Evolutionary conservation across 2,888 invertebrate genomes (phyloP).

Genomic region (Pyrochroa serraticornis): DNA sequence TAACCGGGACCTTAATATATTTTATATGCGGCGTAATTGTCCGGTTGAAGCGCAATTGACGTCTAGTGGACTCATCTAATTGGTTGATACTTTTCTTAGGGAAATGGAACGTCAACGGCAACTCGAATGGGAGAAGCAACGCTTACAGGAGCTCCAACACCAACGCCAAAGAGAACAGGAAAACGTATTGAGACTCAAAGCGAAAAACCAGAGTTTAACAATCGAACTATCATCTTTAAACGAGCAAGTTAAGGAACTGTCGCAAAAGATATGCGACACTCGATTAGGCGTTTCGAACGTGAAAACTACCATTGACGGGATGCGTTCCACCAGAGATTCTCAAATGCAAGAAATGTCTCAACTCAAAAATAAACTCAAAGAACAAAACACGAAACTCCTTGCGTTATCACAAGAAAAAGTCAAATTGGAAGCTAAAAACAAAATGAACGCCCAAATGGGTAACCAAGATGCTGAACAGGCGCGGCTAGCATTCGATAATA

Average conservation of each 20-base stretch:
- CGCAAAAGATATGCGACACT: constrained; percentile 81
- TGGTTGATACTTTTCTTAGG: constrained; percentile 52
- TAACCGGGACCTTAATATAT: too few species aligned
- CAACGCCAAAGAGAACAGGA: constrained; percentile 86
- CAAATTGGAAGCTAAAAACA: constrained; percentile 76
- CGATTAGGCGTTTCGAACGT: constrained; percentile 87
- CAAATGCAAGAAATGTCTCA: constrained; percentile 87
- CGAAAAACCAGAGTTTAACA: constrained; percentile 81
- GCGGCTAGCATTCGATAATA: constrained; percentile 69
- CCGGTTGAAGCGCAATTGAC: too few species aligned
- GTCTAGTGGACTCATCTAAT: not conserved
- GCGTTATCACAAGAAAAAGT: constrained; percentile 83
- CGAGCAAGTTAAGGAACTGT: constrained; percentile 73
- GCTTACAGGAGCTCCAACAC: constrained; percentile 79
- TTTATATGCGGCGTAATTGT: too few species aligned
- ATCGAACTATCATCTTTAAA: constrained; percentile 74
- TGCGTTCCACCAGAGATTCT: constrained; percentile 89
- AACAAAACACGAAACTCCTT: constrained; percentile 82
- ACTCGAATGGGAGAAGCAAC: constrained; percentile 94
- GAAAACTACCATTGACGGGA: constrained; percentile 95
- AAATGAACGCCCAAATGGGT: constrained; percentile 59
- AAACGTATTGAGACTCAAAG: constrained; percentile 83
- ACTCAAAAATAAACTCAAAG: constrained; percentile 80
- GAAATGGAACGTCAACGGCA: constrained; percentile 96
- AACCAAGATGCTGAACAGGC: constrained; percentile 61